Conservation (phyloP, 2,113 vertebrate genomes). For the Mola mola region DNA sequence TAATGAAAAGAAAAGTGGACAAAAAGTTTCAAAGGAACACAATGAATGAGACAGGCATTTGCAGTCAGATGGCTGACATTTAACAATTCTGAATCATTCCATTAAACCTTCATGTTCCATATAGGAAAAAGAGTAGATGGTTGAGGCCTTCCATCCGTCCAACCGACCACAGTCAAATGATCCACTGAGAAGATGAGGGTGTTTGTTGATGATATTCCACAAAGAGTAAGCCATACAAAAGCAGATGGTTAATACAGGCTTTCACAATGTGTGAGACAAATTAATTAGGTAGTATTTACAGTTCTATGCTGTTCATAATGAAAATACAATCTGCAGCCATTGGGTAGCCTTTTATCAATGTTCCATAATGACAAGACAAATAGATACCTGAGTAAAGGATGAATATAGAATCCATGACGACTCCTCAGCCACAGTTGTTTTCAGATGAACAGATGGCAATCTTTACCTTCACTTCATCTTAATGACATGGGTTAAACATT, state of each 20-base stretch:
- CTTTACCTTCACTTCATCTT: no score
- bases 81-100: conserved; percentile 5
- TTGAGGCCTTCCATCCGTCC: not conserved
- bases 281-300: conserved; percentile 54
- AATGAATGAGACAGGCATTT: not conserved
- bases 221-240: not conserved
- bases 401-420: conserved; percentile 14
- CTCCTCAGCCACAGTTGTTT: conserved; percentile 4
- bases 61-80: not conserved
- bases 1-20: not conserved
- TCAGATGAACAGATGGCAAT: conserved; percentile 9
- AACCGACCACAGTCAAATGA: conserved; percentile 19
- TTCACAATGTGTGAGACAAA: not conserved
- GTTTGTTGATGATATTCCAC: not conserved
- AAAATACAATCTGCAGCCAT: not conserved
- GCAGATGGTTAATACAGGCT: not conserved
- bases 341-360: conserved; percentile 27
- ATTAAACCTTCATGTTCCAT: conserved; percentile 6
- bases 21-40: not conserved
- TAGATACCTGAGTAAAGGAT: conserved; percentile 13
- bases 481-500: not conserved
- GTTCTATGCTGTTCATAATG: conserved; percentile 32
- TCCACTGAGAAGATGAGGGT: not conserved
- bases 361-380: conserved; percentile 24
- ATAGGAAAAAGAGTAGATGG: conserved; percentile 32